phyloP scores from a whole-genome alignment of 1,140 invertebrate species.

The Euwallacea similis region DNA sequence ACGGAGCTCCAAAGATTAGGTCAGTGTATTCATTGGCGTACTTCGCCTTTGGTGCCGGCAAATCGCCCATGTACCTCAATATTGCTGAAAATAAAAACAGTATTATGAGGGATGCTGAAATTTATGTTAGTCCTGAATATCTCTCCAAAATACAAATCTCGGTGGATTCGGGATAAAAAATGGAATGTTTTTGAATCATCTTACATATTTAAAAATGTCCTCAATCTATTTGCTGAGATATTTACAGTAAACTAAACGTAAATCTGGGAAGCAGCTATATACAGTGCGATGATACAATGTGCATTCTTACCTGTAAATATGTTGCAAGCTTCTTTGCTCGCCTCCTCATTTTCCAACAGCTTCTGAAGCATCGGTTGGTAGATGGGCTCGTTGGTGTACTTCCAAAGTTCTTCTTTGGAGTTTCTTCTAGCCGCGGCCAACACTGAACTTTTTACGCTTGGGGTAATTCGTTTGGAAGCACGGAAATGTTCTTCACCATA shows the following conservation, averaged over 20 bases:
- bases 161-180: neutral
- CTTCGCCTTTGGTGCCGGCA: conserved; percentile 73
- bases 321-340: conserved; percentile 67
- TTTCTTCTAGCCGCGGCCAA: conserved; percentile 62
- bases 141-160: too few relatives aligned
- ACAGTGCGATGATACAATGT: too few relatives aligned
- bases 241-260: neutral
- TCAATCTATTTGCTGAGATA: too few relatives aligned
- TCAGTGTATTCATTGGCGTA: conserved; percentile 79
- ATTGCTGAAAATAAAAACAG: conserved; percentile 59
- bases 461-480: conserved; percentile 57
- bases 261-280: too few relatives aligned
- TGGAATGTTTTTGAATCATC: too few relatives aligned
- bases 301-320: conserved; percentile 36
- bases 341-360: conserved; percentile 72
- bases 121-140: too few relatives aligned
- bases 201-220: too few relatives aligned
- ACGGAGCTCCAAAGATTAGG: conserved; percentile 79
- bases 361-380: conserved; percentile 85
- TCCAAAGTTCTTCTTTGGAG: conserved; percentile 73
- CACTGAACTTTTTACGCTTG: conserved; percentile 66
- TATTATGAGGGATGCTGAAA: too few relatives aligned
- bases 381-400: conserved; percentile 81
- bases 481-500: conserved; percentile 84
- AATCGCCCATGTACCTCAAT: conserved; percentile 95